These are phyloP conservation scores for Gila orcuttii DNA, from an alignment of 2,113 vertebrate species.

Conservation along the genomic window DNA sequence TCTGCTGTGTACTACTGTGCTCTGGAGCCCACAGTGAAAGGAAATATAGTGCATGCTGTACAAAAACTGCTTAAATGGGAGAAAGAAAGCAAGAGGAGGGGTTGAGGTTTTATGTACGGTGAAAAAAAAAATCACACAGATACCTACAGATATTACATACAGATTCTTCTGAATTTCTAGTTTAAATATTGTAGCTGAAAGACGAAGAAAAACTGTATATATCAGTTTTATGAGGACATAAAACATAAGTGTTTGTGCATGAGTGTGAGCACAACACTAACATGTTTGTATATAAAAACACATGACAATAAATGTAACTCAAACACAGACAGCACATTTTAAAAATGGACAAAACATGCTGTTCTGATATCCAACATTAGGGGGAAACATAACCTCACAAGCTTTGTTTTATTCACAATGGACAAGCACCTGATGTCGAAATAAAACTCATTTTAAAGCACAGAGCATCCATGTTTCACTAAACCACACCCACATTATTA, in stretches of 20 bases:
- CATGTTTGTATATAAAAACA: not conserved
- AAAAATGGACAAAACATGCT: not conserved
- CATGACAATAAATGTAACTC: not conserved
- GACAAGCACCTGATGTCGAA: not conserved
- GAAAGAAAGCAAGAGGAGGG: too few relatives aligned
- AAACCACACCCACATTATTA: not conserved
- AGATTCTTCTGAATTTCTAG: too few relatives aligned
- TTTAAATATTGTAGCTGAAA: not conserved
- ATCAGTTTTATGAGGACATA: not conserved
- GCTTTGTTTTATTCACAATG: not conserved
- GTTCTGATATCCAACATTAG: not conserved
- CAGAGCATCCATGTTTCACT: not conserved
- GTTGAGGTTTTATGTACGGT: too few relatives aligned
- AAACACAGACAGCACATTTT: not conserved
- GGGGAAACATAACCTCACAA: not conserved
- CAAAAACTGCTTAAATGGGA: too few relatives aligned
- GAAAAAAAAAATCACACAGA: too few relatives aligned
- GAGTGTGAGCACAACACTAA: not conserved
- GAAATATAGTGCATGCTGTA: not conserved
- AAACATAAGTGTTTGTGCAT: not conserved
- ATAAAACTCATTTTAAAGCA: not conserved
- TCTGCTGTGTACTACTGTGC: conserved; percentile 46
- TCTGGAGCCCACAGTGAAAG: conserved; percentile 37
- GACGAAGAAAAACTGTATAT: not conserved
- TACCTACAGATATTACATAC: too few relatives aligned